Percentiles rank a stretch among this genome's conserved stretches.
phyloP scores from a whole-genome alignment of 2,797 vertebrate species.

The Spea hammondii region DNA sequence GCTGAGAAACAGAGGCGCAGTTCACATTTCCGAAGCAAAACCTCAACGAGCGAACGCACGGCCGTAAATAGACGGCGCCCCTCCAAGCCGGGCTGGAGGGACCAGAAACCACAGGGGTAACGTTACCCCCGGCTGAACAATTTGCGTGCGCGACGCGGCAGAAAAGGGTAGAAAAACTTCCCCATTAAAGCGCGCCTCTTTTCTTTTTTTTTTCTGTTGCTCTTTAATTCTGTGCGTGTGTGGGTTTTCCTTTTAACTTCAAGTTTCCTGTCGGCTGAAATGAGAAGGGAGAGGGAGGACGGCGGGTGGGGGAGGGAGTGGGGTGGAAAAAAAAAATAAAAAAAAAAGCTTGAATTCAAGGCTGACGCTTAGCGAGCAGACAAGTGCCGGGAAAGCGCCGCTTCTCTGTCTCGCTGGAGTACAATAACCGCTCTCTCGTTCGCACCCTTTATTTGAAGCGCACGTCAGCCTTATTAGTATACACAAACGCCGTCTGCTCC shows the following conservation, averaged over 20 bases:
- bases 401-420: conserved; percentile 19
- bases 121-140: background rate
- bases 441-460: conserved; percentile 1
- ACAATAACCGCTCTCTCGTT: conserved; percentile 26
- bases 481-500: conserved; percentile 11
- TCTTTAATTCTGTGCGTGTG: conserved; percentile 41
- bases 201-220: background rate
- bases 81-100: background rate
- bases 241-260: background rate
- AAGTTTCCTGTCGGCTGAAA: conserved; percentile 57
- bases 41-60: background rate
- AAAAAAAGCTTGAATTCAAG: conserved; percentile 31
- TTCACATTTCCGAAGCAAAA: background rate
- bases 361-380: conserved; percentile 33
- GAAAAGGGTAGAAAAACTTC: conserved; percentile 1
- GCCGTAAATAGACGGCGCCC: conserved; percentile 5
- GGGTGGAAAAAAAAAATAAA: conserved; percentile 2
- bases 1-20: background rate
- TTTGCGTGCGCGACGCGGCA: background rate
- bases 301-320: conserved; percentile 1
- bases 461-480: conserved; percentile 9
- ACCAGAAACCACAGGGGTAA: conserved; percentile 2
- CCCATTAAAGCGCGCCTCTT: background rate
- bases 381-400: conserved; percentile 47
- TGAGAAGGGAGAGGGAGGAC: background rate